Conservation (phyloP, 2,888 invertebrate species). For the Brenthis daphne region DNA sequence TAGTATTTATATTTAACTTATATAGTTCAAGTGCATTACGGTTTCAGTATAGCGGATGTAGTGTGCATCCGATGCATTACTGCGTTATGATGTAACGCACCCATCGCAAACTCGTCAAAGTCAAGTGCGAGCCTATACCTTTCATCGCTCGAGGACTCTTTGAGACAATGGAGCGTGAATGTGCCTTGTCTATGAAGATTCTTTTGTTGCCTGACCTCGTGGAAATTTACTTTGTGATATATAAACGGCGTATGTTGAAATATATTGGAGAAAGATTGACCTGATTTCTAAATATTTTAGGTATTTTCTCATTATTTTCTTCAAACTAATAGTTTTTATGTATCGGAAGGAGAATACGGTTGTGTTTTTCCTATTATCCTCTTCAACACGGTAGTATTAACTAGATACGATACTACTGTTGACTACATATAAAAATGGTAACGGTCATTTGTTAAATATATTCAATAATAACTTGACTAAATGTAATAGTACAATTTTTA, state of each 20-base stretch:
- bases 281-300: slow-evolving; percentile 10
- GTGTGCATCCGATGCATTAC: slow-evolving; percentile 9
- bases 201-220: slow-evolving; percentile 32
- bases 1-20: too few relatives aligned
- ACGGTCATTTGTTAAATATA: too few relatives aligned
- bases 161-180: slow-evolving; percentile 17
- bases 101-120: slow-evolving; percentile 25
- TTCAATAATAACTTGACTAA: too few relatives aligned
- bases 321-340: neutral
- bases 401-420: too few relatives aligned
- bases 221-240: slow-evolving; percentile 17
- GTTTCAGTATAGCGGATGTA: neutral
- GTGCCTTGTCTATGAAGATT: slow-evolving; percentile 28
- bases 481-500: too few relatives aligned
- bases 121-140: slow-evolving; percentile 33
- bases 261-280: slow-evolving; percentile 18
- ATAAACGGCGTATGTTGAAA: slow-evolving; percentile 10
- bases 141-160: slow-evolving; percentile 32
- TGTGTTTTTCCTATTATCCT: too few relatives aligned
- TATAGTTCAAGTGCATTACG: too few relatives aligned
- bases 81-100: slow-evolving; percentile 20
- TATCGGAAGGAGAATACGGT: too few relatives aligned
- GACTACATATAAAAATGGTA: too few relatives aligned
- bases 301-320: neutral
- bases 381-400: too few relatives aligned